A percentile compares a stretch with the other conserved stretches of the same genome.
These are phyloP conservation scores for Anagyrus pseudococci DNA, from an alignment of 2,888 invertebrate genomes.

Conservation along the genomic window DNA sequence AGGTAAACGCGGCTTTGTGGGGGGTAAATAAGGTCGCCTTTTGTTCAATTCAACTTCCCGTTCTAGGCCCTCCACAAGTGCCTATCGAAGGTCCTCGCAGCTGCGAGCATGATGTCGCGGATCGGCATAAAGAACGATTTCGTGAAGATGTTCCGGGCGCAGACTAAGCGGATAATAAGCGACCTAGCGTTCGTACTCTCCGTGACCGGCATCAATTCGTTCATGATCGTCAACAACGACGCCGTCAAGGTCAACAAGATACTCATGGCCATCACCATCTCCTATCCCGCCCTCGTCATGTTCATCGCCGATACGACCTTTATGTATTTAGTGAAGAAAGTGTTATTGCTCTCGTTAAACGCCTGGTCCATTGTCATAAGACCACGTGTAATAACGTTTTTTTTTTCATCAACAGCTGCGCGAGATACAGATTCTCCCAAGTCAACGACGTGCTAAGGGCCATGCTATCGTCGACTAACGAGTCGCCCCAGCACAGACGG, in stretches of 20 bases:
- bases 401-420: neutral
- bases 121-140: conserved; percentile 8
- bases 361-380: too few relatives aligned
- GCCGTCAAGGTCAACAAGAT: too few relatives aligned
- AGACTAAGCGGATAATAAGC: neutral
- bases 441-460: conserved; percentile 4
- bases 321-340: conserved; percentile 11
- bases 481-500: conserved; percentile 5
- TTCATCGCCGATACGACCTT: conserved; percentile 14
- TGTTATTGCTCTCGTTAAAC: neutral
- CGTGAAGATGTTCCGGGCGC: neutral
- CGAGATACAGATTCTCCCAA: neutral
- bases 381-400: neutral
- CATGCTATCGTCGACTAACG: neutral
- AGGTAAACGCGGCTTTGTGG: conserved; percentile 4
- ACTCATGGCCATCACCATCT: neutral
- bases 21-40: neutral
- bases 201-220: neutral
- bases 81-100: neutral
- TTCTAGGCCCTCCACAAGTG: conserved; percentile 11
- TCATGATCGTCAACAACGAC: neutral
- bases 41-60: neutral
- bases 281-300: conserved; percentile 8
- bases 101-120: conserved; percentile 5
- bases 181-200: neutral